These are phyloP conservation scores for Tamias sibiricus DNA, from an alignment of 2,113 vertebrate species.

Conservation along the genomic window DNA sequence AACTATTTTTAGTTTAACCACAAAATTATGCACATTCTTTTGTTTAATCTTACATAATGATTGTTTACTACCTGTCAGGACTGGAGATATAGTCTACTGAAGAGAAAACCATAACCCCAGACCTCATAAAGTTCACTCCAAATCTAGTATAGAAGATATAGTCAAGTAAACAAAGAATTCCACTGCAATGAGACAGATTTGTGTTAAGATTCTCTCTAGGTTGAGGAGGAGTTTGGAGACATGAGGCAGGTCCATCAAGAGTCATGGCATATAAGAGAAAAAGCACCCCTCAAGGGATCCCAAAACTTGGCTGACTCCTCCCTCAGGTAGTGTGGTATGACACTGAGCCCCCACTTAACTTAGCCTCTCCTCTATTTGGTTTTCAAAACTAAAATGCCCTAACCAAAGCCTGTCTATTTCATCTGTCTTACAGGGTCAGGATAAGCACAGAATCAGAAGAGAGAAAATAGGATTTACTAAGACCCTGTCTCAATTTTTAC, in stretches of 20 bases:
- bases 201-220: background rate
- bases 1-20: constrained; percentile 18
- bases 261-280: background rate
- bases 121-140: background rate
- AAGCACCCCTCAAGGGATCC: background rate
- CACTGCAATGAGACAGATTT: background rate
- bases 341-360: background rate
- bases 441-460: background rate
- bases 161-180: background rate
- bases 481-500: background rate
- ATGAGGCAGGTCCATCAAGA: background rate
- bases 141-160: background rate
- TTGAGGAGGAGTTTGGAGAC: background rate
- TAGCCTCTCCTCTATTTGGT: background rate
- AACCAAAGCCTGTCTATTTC: background rate
- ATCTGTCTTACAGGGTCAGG: background rate
- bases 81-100: background rate
- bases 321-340: accelerated
- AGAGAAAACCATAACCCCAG: background rate
- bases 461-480: background rate
- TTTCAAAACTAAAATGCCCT: background rate
- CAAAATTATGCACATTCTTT: background rate
- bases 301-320: background rate
- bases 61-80: background rate
- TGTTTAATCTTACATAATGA: background rate